These are phyloP conservation scores for Phaenicophaeus curvirostris DNA, from an alignment of 2,797 vertebrate species.

Conservation along the genomic window DNA sequence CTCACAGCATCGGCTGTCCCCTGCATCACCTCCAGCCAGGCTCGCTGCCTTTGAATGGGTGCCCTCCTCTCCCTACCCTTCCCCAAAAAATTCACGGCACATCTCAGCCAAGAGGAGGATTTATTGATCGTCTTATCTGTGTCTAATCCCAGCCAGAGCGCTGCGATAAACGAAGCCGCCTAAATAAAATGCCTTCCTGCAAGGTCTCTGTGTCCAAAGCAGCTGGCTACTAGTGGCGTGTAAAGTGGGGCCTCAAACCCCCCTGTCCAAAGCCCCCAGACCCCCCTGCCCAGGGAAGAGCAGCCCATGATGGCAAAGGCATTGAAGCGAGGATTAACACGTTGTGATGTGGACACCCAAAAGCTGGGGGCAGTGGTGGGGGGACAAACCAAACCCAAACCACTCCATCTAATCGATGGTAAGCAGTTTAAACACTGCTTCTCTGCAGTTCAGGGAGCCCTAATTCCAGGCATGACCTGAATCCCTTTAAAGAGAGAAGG, in stretches of 20 bases:
- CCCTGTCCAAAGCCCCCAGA: not conserved
- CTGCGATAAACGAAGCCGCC: not conserved
- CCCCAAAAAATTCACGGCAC: constrained; percentile 22
- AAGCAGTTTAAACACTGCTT: constrained; percentile 45
- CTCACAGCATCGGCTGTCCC: not conserved
- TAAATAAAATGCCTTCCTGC: constrained; percentile 15
- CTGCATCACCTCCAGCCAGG: not conserved
- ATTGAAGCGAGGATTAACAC: not conserved
- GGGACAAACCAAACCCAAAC: not conserved
- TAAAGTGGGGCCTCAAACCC: not conserved
- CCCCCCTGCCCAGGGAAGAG: not conserved
- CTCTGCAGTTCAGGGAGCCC: constrained; percentile 40
- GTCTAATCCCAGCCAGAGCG: constrained; percentile 38
- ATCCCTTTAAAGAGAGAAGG: constrained; percentile 14
- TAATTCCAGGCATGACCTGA: constrained; percentile 63
- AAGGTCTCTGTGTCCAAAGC: not conserved
- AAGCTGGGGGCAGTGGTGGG: not conserved
- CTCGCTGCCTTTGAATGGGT: not conserved
- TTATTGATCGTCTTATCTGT: constrained; percentile 56
- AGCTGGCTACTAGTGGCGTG: not conserved
- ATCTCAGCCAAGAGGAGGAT: constrained; percentile 32
- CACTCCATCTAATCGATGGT: constrained; percentile 14
- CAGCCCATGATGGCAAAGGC: not conserved
- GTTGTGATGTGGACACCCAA: fast-evolving
- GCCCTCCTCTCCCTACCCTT: not conserved